Base-by-base conservation (phyloP, 2,888 invertebrate genomes). In the Diploptera punctata region DNA sequence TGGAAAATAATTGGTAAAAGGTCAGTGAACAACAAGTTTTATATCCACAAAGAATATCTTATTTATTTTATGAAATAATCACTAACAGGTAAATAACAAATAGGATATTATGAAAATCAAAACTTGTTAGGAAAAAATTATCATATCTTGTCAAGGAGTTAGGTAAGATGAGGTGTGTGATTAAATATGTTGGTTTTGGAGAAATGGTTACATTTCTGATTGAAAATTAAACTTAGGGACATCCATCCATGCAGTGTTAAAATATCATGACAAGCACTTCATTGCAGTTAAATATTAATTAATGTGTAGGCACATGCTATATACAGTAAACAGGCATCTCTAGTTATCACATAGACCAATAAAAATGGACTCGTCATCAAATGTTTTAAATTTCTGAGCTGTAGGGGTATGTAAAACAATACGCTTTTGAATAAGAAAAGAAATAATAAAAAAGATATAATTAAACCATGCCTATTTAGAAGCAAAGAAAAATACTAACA, bases 341-440 rank as follows among this genome's bases (percentile, higher is more conserved):
- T 33, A 33, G 33, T 33, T 33, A 7, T 7, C 5, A 33, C 33
- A 29, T 29, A 57, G 57, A 57, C 31, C 29, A 29, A 57, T 31
- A 29, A 21, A 57, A 57, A 57, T 29, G 57, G 57, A 57, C 31
- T 24, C 0, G 29, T 31, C n/a, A 57, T 29, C 26, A 29, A 29
- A 3, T 24, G 24, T 52, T 52, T 24, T 21, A 52, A 52, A 52
- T 24, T 52, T 52, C 52, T 24, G 24, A 52, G 7, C n/a, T 29
- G 21, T 57, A 57, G 57, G 57, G 31, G 57, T 57, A n/a, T 65
- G 26, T 47, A 47, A 65, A 26, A n/a, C 7, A 65, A 44, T 44
- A 65, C 13, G 65, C 65, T 65, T n/a, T 65, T 65, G 44, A 57
- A 29, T 57, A 57, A 29, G 29, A 60, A 19, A 60, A n/a, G 31